A percentile compares a stretch with the other conserved stretches of the same genome.
Evolutionary conservation across 1,140 invertebrate genomes (phyloP).

Genomic region (Dryas iulia): DNA sequence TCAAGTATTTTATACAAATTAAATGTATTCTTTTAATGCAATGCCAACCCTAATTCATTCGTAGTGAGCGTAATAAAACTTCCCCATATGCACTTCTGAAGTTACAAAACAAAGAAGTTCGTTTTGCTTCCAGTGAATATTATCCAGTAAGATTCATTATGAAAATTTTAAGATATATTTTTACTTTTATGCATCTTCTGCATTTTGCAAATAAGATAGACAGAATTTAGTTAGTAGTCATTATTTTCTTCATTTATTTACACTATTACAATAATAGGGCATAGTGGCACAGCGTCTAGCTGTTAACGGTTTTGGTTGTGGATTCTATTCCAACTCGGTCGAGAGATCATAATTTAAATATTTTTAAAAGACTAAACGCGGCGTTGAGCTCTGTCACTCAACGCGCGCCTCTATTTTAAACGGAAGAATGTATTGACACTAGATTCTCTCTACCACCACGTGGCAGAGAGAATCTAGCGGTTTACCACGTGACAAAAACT

Average conservation of each 20-base stretch:
- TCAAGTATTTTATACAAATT: not conserved
- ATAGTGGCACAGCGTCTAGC: too few species aligned
- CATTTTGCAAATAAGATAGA: not conserved
- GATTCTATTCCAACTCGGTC: too few species aligned
- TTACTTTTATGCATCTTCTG: not conserved
- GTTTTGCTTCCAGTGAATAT: constrained; percentile 14
- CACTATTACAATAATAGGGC: too few species aligned
- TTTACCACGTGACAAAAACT: too few species aligned
- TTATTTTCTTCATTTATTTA: not conserved
- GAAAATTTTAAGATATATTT: not conserved
- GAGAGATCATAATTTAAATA: too few species aligned
- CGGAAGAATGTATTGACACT: too few species aligned
- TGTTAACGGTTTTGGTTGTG: too few species aligned
- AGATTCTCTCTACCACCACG: too few species aligned
- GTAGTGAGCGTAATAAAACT: constrained; percentile 8
- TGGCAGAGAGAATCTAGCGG: too few species aligned
- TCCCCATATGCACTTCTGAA: constrained; percentile 12
- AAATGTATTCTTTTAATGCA: not conserved
- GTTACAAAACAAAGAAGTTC: constrained; percentile 19
- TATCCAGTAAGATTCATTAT: constrained; percentile 1
- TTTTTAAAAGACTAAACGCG: too few species aligned
- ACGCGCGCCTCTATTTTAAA: too few species aligned
- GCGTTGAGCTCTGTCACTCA: too few species aligned
- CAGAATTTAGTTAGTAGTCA: not conserved
- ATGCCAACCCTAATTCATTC: not conserved